phyloP scores from a whole-genome alignment of 2,113 vertebrate genomes.

The Crotalus horridus region DNA sequence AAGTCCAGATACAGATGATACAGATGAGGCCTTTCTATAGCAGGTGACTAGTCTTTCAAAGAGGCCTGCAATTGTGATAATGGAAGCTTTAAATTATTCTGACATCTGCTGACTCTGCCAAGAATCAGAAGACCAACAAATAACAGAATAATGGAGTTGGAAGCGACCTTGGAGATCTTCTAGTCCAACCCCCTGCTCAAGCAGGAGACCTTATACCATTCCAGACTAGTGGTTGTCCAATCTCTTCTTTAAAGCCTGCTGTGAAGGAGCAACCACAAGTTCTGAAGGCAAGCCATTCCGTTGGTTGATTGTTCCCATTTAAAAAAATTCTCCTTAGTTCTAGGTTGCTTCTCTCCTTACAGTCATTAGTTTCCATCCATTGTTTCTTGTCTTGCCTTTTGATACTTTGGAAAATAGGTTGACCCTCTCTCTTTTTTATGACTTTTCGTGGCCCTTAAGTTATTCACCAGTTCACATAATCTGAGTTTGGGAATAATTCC shows the following conservation, averaged over 20 bases:
- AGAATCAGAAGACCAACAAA: neutral
- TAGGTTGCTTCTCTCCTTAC: neutral
- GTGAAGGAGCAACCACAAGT: neutral
- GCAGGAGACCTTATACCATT: neutral
- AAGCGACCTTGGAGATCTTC: neutral
- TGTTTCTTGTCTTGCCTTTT: neutral
- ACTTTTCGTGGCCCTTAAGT: neutral
- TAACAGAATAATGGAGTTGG: neutral
- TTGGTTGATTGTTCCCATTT: neutral
- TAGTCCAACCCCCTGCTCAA: neutral
- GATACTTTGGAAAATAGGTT: neutral
- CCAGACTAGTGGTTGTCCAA: neutral
- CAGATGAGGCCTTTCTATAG: neutral
- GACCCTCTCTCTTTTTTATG: neutral
- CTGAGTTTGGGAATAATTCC: neutral
- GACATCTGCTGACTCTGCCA: neutral
- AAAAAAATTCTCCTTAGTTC: neutral
- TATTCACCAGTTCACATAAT: neutral
- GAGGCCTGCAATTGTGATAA: neutral
- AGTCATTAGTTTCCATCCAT: neutral
- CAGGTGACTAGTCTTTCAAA: neutral
- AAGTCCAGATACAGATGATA: neutral
- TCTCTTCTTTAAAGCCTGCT: neutral
- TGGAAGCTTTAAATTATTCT: neutral
- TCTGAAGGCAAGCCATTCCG: neutral